These are phyloP conservation scores for Acanthurus lineatus DNA, from an alignment of 2,797 vertebrate species.

Conservation along the genomic window DNA sequence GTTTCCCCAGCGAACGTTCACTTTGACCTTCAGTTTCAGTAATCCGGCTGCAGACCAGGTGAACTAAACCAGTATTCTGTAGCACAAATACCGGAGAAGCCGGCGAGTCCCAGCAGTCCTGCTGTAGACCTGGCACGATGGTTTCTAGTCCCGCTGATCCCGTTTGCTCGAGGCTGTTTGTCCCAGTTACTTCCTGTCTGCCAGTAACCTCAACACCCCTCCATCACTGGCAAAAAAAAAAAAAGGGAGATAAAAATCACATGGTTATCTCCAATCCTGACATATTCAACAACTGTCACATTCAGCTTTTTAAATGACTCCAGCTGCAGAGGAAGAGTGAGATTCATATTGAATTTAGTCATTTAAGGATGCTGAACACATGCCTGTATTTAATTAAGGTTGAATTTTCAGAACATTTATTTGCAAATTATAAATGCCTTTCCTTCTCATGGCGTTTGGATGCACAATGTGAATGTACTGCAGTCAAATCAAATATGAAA, in stretches of 20 bases:
- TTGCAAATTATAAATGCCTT: not conserved
- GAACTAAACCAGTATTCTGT: conserved; percentile 2
- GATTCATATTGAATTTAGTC: not conserved
- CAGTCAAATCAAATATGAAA: not conserved
- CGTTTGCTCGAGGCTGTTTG: not conserved
- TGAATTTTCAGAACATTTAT: not conserved
- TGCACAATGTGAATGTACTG: not conserved
- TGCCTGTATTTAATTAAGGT: not conserved
- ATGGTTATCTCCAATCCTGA: not conserved
- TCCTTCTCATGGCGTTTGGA: not conserved
- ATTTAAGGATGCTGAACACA: not conserved
- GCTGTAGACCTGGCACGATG: not conserved
- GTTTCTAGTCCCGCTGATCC: conserved; percentile 18
- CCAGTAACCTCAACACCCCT: conserved; percentile 15
- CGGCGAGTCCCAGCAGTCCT: not conserved
- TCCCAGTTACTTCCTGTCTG: not conserved
- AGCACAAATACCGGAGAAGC: not conserved
- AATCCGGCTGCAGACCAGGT: conserved; percentile 14
- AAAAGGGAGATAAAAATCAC: conserved; percentile 16
- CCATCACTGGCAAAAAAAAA: not conserved
- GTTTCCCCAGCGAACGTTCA: too few relatives aligned
- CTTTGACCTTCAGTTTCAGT: conserved; percentile 23
- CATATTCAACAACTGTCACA: not conserved
- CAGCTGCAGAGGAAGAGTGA: not conserved
- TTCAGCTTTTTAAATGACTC: not conserved